These are phyloP conservation scores for Lasiurus cinereus DNA, from an alignment of 2,113 vertebrate genomes.

Conservation along the genomic window DNA sequence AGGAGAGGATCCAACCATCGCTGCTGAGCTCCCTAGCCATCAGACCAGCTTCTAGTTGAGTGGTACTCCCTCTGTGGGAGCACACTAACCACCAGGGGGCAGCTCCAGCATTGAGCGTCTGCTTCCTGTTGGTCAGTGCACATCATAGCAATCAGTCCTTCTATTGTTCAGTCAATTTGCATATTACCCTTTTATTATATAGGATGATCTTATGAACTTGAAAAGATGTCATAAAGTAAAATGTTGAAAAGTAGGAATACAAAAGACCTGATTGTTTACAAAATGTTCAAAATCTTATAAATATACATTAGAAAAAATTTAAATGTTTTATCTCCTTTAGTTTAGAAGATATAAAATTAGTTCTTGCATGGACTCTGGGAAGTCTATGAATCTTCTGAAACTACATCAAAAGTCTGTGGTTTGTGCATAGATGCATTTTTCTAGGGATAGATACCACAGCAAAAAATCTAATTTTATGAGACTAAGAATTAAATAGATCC, in stretches of 20 bases:
- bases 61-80: no score
- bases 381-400: not conserved
- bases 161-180: no score
- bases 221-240: conserved; percentile 6
- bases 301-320: not conserved
- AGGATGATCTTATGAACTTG: not conserved
- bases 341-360: conserved; percentile 5
- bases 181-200: no score
- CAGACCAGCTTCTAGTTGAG: no score
- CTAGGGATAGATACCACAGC: not conserved
- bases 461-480: not conserved
- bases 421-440: conserved; percentile 5
- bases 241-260: not conserved
- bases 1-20: no score
- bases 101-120: no score
- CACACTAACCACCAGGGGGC: no score
- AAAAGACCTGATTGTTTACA: not conserved
- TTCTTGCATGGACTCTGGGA: not conserved
- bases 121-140: no score
- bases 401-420: not conserved
- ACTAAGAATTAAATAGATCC: conserved; percentile 30
- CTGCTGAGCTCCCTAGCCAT: no score
- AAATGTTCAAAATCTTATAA: conserved; percentile 20
- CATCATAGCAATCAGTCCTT: no score
- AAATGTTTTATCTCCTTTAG: not conserved